These are phyloP conservation scores for Mastomys natalensis DNA, from an alignment of 2,113 vertebrate species.

Conservation along the genomic window DNA sequence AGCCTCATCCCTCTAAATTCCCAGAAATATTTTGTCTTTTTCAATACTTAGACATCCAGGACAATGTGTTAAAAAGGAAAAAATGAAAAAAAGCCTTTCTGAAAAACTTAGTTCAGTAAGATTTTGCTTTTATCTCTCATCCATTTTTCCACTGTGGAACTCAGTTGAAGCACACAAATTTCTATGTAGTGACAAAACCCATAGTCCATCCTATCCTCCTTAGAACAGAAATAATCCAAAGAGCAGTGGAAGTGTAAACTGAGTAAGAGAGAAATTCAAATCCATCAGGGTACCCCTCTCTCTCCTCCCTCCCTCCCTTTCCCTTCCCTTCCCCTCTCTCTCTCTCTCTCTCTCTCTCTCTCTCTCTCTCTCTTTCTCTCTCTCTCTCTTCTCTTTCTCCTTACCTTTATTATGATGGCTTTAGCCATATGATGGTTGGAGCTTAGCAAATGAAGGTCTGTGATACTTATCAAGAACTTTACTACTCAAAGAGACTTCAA, in stretches of 20 bases:
- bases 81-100: not conserved
- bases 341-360: too few relatives aligned
- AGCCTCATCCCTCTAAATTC: slow-evolving; percentile 33
- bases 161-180: slow-evolving; percentile 34
- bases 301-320: too few relatives aligned
- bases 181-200: not conserved
- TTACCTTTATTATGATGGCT: not conserved
- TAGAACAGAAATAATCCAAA: slow-evolving; percentile 26
- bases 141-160: not conserved
- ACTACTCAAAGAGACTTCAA: not conserved
- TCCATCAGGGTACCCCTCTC: not conserved
- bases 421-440: slow-evolving; percentile 20
- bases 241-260: not conserved
- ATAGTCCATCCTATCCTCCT: not conserved
- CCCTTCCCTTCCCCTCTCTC: too few relatives aligned
- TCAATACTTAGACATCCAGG: not conserved
- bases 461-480: slow-evolving; percentile 38
- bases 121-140: slow-evolving; percentile 25
- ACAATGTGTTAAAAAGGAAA: not conserved
- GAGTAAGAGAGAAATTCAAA: not conserved
- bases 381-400: too few relatives aligned
- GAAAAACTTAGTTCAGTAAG: not conserved
- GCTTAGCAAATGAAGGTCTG: not conserved
- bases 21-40: not conserved
- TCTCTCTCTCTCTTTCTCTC: too few relatives aligned